These are phyloP conservation scores for Patagioenas fasciata DNA, from an alignment of 2,113 vertebrate genomes.

Conservation along the genomic window DNA sequence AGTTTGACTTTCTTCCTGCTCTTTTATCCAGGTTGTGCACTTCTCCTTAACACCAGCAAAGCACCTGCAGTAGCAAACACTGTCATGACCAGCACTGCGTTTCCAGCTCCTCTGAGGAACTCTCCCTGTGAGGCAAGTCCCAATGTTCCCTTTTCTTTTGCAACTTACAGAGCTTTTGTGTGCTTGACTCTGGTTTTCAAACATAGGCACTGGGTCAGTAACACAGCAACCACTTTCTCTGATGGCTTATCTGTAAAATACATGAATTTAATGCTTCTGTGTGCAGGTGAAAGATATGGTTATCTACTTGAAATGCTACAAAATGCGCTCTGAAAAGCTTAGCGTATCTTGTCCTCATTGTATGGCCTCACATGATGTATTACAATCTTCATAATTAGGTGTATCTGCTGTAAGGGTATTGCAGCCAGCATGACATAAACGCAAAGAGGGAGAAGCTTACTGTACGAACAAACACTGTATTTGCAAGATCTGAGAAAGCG, in stretches of 20 bases:
- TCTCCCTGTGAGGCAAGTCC: constrained; percentile 89
- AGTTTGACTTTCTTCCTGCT: not conserved
- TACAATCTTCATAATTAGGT: not conserved
- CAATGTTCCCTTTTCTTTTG: not conserved
- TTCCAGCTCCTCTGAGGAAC: constrained; percentile 91
- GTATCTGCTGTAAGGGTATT: not conserved
- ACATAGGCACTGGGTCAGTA: not conserved
- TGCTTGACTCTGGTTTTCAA: not conserved
- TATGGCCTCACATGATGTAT: not conserved
- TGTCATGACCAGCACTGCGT: constrained; percentile 82
- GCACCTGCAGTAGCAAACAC: constrained; percentile 71
- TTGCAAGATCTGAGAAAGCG: not conserved
- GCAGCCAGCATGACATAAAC: not conserved
- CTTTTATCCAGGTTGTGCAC: constrained; percentile 75
- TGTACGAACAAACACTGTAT: not conserved
- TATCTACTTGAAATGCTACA: not conserved
- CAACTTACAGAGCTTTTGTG: not conserved
- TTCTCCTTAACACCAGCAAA: constrained; percentile 85
- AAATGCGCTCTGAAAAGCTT: not conserved
- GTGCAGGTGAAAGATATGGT: not conserved
- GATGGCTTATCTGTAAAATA: not conserved
- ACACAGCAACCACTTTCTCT: not conserved
- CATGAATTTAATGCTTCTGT: not conserved
- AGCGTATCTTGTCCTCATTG: not conserved
- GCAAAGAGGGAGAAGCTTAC: not conserved